phyloP scores from a whole-genome alignment of 2,113 vertebrate genomes.

The Myotis davidii region DNA sequence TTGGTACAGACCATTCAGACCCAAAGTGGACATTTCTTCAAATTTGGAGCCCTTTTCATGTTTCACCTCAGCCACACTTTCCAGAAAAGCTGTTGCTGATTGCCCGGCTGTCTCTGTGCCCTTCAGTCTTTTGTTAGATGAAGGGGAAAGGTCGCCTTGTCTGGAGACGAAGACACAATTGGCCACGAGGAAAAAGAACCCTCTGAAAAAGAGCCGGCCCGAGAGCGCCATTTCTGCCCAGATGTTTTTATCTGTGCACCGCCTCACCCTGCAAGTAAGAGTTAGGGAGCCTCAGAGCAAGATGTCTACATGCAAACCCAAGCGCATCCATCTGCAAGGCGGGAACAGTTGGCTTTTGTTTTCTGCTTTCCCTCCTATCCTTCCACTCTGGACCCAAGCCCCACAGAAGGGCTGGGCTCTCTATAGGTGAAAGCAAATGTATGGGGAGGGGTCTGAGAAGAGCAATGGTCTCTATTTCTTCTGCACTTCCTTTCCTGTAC shows the following conservation, averaged over 20 bases:
- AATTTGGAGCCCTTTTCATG: background rate
- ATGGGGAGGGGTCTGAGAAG: background rate
- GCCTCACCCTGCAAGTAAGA: slow-evolving; percentile 72
- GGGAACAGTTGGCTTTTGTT: background rate
- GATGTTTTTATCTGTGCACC: slow-evolving; percentile 61
- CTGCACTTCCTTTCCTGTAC: background rate
- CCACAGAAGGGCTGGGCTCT: background rate
- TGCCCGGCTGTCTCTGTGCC: background rate
- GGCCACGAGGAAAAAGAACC: slow-evolving; percentile 49
- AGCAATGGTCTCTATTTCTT: background rate
- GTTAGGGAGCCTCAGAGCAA: background rate
- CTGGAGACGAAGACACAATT: slow-evolving; percentile 29
- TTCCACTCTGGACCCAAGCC: background rate
- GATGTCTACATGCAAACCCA: background rate
- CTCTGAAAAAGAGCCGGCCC: background rate
- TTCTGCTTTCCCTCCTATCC: background rate
- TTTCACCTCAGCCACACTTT: background rate
- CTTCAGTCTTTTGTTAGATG: slow-evolving; percentile 56
- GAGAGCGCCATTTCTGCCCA: slow-evolving; percentile 54
- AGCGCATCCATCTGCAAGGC: background rate
- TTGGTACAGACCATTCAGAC: background rate
- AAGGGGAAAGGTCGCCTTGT: background rate
- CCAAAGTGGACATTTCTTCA: background rate
- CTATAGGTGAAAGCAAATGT: background rate
- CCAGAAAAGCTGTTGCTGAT: background rate